A percentile compares a stretch with the other conserved stretches of the same genome.
Conservation (phyloP, 2,797 vertebrate species). For the Alectoris magna region DNA sequence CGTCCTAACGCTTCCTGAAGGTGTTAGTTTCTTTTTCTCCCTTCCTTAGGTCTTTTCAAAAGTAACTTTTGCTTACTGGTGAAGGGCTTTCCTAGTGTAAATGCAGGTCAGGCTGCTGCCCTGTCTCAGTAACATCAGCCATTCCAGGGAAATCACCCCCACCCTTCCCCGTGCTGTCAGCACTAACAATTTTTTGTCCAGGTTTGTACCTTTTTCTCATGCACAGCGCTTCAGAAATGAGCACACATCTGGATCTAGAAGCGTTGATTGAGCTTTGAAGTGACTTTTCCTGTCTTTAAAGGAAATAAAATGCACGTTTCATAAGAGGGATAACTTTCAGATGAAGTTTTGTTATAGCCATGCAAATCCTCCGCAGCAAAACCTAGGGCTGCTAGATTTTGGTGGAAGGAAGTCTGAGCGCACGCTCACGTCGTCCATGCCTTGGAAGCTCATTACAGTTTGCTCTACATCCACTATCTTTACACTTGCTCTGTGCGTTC, state of each 20-base stretch:
- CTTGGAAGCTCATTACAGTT: neutral
- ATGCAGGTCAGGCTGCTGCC: neutral
- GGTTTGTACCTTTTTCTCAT: neutral
- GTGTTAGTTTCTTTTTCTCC: neutral
- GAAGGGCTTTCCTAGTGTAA: neutral
- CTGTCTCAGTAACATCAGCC: neutral
- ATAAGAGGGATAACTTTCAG: neutral
- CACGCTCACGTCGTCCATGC: accelerated
- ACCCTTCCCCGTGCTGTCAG: neutral
- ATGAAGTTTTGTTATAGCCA: neutral
- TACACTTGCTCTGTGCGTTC: neutral
- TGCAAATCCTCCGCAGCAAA: neutral
- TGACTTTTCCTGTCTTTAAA: neutral
- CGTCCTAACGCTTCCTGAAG: neutral
- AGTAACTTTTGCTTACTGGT: neutral
- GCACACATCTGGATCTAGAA: neutral
- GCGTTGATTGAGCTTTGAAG: neutral
- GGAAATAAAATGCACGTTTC: neutral
- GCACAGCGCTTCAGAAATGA: neutral
- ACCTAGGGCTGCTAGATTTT: neutral
- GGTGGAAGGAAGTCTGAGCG: neutral
- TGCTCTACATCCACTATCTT: neutral
- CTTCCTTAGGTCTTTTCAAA: neutral
- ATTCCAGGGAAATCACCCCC: neutral
- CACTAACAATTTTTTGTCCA: neutral